These are phyloP conservation scores for Haemorhous mexicanus DNA, from an alignment of 2,113 vertebrate genomes.

Conservation along the genomic window DNA sequence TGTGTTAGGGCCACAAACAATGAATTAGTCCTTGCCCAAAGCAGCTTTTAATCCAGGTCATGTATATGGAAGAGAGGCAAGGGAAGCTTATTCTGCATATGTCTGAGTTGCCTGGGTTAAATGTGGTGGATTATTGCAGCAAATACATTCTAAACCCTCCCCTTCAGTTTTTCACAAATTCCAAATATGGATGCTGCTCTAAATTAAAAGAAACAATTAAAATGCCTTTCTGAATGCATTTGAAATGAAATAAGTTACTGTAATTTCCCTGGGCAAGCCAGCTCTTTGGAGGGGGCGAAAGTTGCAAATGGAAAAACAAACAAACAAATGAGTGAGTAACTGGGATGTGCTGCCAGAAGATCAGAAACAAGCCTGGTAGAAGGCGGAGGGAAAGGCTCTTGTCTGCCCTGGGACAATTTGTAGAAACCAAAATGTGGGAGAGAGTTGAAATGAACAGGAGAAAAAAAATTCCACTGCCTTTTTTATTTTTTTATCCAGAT, in stretches of 20 bases:
- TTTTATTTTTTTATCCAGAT: not conserved
- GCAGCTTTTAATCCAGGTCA: not conserved
- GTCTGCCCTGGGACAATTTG: not conserved
- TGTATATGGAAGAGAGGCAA: not conserved
- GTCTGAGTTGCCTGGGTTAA: not conserved
- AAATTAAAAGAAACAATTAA: constrained; percentile 27
- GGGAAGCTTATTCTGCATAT: not conserved
- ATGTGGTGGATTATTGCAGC: not conserved
- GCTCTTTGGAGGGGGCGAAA: constrained; percentile 27
- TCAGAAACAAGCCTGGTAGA: not conserved
- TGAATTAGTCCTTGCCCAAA: not conserved
- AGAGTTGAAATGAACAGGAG: not conserved
- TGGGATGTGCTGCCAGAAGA: constrained; percentile 16
- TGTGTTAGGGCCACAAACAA: not conserved
- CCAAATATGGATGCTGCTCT: not conserved
- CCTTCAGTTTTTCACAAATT: not conserved
- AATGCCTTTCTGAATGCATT: constrained; percentile 13
- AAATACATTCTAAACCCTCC: not conserved
- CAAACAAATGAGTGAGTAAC: constrained; percentile 42
- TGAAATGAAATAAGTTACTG: constrained; percentile 34
- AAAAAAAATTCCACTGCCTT: not conserved
- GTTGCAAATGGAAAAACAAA: constrained; percentile 49
- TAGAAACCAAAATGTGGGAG: constrained; percentile 3
- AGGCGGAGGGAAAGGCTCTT: not conserved
- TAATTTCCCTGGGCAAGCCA: constrained; percentile 1